phyloP scores from a whole-genome alignment of 2,113 vertebrate genomes.

The Cavia porcellus region DNA sequence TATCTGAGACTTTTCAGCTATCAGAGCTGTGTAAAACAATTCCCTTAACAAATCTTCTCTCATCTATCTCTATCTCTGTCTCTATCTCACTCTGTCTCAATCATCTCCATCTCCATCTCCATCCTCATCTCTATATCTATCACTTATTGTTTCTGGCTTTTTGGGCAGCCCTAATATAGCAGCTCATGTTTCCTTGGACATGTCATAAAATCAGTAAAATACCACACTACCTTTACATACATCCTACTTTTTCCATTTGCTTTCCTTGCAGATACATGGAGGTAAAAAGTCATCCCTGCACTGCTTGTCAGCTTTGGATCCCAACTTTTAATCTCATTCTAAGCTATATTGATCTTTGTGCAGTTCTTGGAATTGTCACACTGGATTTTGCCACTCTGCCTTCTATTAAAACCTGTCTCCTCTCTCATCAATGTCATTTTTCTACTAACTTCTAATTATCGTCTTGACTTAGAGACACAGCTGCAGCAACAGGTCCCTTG shows the following conservation, averaged over 20 bases:
- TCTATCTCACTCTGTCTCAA: not conserved
- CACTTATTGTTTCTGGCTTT: not conserved
- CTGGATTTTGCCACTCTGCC: rapidly evolving
- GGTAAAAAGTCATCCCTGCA: not conserved
- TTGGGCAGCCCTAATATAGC: too few relatives aligned
- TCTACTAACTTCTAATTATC: not conserved
- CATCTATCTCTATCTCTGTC: not conserved
- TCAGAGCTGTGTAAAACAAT: not conserved
- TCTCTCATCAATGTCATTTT: not conserved
- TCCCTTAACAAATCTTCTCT: not conserved
- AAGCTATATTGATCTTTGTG: not conserved
- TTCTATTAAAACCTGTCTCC: not conserved
- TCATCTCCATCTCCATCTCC: not conserved
- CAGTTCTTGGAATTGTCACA: not conserved
- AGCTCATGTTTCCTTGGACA: not conserved
- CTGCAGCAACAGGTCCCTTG: not conserved
- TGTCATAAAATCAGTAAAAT: not conserved
- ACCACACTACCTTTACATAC: not conserved
- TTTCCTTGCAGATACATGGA: not conserved
- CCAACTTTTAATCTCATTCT: not conserved
- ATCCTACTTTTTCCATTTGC: not conserved
- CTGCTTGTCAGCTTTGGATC: not conserved
- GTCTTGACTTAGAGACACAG: not conserved
- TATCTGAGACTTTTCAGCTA: not conserved
- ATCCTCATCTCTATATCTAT: not conserved